phyloP scores from a whole-genome alignment of 2,888 invertebrate species.

The Punctoribates punctum region DNA sequence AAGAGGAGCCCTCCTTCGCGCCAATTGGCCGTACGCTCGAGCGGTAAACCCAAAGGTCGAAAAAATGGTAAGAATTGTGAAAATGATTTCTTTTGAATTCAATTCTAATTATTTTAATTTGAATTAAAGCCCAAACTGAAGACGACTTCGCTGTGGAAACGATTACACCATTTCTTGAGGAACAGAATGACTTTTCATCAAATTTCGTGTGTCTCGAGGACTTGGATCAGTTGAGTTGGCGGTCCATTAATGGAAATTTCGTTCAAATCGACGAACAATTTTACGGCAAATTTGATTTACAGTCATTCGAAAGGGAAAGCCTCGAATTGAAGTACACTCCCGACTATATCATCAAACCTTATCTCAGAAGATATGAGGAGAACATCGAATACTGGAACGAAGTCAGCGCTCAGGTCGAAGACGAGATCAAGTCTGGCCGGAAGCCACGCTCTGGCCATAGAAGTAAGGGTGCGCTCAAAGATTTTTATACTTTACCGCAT shows the following conservation, averaged over 20 bases:
- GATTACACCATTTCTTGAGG: background rate
- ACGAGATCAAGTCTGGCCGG: background rate
- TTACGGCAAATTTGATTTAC: background rate
- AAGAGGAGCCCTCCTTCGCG: too few species aligned
- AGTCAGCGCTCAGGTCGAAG: background rate
- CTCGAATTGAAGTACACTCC: background rate
- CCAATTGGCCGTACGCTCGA: too few species aligned
- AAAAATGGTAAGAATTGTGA: too few species aligned
- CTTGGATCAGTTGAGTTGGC: background rate
- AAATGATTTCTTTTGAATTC: too few species aligned
- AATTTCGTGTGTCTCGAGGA: background rate
- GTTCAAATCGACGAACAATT: background rate
- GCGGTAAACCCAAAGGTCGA: too few species aligned
- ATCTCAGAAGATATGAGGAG: background rate
- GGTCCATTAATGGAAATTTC: background rate
- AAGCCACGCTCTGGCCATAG: background rate
- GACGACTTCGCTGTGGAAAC: background rate
- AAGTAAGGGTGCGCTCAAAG: constrained; percentile 30
- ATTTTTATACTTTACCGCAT: constrained; percentile 27
- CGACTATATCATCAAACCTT: constrained; percentile 1
- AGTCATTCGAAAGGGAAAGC: background rate
- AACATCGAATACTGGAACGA: background rate
- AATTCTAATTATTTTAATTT: too few species aligned
- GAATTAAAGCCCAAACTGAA: background rate
- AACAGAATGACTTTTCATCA: too few species aligned